Percentiles rank a stretch among this genome's conserved stretches.
These are phyloP conservation scores for Conus canariensis DNA, from an alignment of 2,888 invertebrate species.

Conservation along the genomic window DNA sequence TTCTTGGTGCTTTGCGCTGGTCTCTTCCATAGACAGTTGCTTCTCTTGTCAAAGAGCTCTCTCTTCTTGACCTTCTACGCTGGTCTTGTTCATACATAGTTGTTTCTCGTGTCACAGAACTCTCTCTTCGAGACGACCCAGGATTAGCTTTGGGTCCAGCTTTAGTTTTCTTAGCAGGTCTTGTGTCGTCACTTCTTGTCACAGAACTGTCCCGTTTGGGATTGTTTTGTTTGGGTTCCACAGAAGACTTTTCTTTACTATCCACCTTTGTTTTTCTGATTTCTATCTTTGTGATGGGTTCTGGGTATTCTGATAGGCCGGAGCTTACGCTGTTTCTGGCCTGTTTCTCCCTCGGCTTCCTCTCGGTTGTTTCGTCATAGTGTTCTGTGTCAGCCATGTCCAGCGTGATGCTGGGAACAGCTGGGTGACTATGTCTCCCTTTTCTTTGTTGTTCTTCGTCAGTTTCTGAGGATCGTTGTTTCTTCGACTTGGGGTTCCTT, in stretches of 20 bases:
- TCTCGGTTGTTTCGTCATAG: neutral
- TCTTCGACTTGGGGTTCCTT: neutral
- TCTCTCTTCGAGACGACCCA: neutral
- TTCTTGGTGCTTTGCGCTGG: neutral
- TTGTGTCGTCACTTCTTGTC: neutral
- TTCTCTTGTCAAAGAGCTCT: neutral
- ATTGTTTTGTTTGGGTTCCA: neutral
- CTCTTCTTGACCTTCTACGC: neutral
- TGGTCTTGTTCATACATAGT: neutral
- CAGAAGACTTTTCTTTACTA: neutral
- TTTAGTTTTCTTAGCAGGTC: neutral
- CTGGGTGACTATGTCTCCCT: neutral
- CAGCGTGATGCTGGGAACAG: neutral
- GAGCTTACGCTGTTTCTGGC: too few species aligned
- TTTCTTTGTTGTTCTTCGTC: neutral
- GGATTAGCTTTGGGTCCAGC: neutral
- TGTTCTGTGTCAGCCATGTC: neutral
- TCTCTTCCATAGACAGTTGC: neutral
- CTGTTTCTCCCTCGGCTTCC: neutral
- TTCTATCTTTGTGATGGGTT: too few species aligned
- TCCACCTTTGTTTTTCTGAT: neutral
- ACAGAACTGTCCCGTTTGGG: neutral
- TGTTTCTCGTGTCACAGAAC: neutral
- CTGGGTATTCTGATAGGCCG: too few species aligned
- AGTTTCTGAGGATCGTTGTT: neutral